Evolutionary conservation across 2,113 vertebrate species (phyloP).

Genomic region (Carlito syrichta): DNA sequence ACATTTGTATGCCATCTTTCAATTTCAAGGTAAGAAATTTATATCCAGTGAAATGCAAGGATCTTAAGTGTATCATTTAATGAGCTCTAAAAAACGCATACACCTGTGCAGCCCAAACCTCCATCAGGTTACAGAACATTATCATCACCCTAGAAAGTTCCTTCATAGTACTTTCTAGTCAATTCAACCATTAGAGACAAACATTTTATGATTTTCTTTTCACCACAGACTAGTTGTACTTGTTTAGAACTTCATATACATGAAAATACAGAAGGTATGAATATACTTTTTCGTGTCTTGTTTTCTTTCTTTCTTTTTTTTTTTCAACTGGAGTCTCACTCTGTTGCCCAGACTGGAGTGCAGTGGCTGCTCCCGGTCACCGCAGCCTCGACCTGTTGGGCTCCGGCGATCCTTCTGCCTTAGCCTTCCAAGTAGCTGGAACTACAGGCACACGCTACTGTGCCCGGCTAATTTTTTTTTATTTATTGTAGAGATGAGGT

Average conservation of each 20-base stretch:
- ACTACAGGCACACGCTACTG: not conserved
- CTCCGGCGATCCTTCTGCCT: not conserved
- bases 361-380: not conserved
- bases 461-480: not conserved
- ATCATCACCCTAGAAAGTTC: not conserved
- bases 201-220: not conserved
- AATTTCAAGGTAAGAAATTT: conserved; percentile 18
- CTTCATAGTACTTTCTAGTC: not conserved
- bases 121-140: not conserved
- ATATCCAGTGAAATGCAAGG: not conserved
- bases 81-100: not conserved
- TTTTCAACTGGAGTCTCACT: not conserved
- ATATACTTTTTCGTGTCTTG: not conserved
- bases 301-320: not conserved
- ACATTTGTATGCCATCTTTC: not conserved
- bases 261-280: not conserved
- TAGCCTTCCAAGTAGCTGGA: not conserved
- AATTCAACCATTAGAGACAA: not conserved
- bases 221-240: not conserved
- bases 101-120: not conserved
- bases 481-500: too few relatives aligned
- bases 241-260: not conserved
- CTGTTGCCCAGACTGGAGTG: not conserved
- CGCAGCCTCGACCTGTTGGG: not conserved
- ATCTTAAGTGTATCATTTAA: not conserved